phyloP scores from a whole-genome alignment of 2,888 invertebrate species.

The Eupithecia inturbata region DNA sequence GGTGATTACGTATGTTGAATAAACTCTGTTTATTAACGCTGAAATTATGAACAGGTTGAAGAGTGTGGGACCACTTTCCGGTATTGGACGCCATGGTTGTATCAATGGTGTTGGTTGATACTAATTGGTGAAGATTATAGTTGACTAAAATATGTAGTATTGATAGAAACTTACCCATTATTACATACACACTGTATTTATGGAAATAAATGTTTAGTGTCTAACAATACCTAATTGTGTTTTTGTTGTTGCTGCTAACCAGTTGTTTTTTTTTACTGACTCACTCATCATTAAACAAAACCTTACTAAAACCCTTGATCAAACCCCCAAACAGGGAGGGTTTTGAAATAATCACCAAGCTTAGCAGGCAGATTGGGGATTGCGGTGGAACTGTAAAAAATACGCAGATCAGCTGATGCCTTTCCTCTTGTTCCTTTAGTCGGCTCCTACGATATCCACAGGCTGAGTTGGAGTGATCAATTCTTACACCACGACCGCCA shows the following conservation, averaged over 20 bases:
- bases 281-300: background rate
- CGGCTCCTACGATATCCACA: too few relatives aligned
- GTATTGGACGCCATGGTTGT: constrained; percentile 56
- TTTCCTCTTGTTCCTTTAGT: too few relatives aligned
- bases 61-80: background rate
- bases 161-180: background rate
- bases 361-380: too few relatives aligned
- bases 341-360: too few relatives aligned
- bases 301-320: too few relatives aligned
- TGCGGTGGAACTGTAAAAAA: too few relatives aligned
- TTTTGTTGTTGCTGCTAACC: background rate
- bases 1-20: background rate
- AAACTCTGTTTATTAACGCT: background rate
- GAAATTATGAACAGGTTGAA: background rate
- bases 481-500: too few relatives aligned
- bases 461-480: too few relatives aligned
- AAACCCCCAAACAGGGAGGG: too few relatives aligned
- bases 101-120: background rate
- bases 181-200: background rate
- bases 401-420: too few relatives aligned
- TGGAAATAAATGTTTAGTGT: background rate
- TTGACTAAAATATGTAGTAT: background rate
- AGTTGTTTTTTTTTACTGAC: too few relatives aligned
- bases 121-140: background rate
- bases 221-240: background rate